These are phyloP conservation scores for Echinops telfairi DNA, from an alignment of 2,113 vertebrate genomes.

Conservation along the genomic window DNA sequence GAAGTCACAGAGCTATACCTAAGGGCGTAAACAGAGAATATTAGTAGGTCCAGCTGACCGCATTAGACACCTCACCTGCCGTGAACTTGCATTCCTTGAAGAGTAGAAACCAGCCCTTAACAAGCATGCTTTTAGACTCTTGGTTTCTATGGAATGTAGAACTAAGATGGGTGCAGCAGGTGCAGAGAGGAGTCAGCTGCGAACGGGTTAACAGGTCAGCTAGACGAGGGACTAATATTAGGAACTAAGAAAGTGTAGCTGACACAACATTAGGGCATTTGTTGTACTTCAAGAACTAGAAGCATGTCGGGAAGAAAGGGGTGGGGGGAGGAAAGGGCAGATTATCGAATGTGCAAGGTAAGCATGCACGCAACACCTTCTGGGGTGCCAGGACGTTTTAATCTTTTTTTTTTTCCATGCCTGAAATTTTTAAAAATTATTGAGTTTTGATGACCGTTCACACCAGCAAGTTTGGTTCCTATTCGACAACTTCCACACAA, in stretches of 20 bases:
- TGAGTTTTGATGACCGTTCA: no score
- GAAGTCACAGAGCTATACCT: neutral
- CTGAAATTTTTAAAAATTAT: no score
- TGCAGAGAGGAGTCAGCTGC: slow-evolving; percentile 32
- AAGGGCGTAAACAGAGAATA: neutral
- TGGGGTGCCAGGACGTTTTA: no score
- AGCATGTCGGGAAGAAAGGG: neutral
- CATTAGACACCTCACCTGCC: neutral
- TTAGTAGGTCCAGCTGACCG: neutral
- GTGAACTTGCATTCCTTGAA: slow-evolving; percentile 16
- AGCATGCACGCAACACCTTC: no score
- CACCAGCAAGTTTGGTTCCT: no score
- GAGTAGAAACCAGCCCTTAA: slow-evolving; percentile 8
- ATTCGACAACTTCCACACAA: no score
- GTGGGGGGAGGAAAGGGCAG: no score
- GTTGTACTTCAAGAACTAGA: neutral
- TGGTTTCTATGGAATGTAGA: slow-evolving; percentile 46
- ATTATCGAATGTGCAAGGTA: no score
- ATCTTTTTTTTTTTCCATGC: no score
- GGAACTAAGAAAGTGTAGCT: neutral
- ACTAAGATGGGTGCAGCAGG: slow-evolving; percentile 14
- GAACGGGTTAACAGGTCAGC: slow-evolving; percentile 27
- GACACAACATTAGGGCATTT: neutral
- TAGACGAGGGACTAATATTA: slow-evolving; percentile 23
- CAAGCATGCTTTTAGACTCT: slow-evolving; percentile 7